phyloP scores from a whole-genome alignment of 1,140 invertebrate genomes.

The Gryon sp. region DNA sequence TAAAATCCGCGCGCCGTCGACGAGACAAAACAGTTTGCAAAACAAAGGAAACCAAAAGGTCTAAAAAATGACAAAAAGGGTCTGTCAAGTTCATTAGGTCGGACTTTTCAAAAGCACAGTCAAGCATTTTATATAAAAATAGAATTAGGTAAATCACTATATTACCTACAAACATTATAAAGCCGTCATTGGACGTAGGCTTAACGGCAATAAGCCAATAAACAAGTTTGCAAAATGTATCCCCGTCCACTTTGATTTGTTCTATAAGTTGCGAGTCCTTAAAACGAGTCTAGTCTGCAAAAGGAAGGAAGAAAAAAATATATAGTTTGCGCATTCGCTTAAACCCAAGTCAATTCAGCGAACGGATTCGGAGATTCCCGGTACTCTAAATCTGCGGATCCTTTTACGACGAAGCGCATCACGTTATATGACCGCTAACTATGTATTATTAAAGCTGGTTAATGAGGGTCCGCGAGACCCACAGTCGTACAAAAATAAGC shows the following conservation, averaged over 20 bases:
- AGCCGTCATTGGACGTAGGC: constrained; percentile 22
- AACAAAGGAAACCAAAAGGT: background rate
- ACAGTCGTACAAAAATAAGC: constrained; percentile 50
- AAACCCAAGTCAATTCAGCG: constrained; percentile 14
- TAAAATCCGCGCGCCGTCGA: too few species aligned
- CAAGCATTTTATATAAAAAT: constrained; percentile 26
- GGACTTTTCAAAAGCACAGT: constrained; percentile 10
- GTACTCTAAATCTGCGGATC: constrained; percentile 33
- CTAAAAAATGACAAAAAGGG: constrained; percentile 8
- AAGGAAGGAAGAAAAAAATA: too few species aligned
- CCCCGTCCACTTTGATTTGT: too few species aligned
- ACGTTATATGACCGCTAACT: constrained; percentile 61
- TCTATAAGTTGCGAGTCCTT: too few species aligned
- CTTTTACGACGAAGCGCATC: constrained; percentile 52
- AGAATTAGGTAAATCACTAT: constrained; percentile 52
- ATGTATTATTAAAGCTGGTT: constrained; percentile 58
- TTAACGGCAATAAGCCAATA: constrained; percentile 37
- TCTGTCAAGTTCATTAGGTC: constrained; percentile 44
- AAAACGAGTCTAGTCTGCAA: too few species aligned
- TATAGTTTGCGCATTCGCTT: too few species aligned
- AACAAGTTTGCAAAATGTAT: too few species aligned
- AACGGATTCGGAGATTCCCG: constrained; percentile 50
- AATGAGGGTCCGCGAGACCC: constrained; percentile 46
- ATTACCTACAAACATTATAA: constrained; percentile 50
- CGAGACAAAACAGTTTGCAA: constrained; percentile 1